Evolutionary conservation across 2,113 vertebrate species (phyloP).

Genomic region (Myocastor coypus): DNA sequence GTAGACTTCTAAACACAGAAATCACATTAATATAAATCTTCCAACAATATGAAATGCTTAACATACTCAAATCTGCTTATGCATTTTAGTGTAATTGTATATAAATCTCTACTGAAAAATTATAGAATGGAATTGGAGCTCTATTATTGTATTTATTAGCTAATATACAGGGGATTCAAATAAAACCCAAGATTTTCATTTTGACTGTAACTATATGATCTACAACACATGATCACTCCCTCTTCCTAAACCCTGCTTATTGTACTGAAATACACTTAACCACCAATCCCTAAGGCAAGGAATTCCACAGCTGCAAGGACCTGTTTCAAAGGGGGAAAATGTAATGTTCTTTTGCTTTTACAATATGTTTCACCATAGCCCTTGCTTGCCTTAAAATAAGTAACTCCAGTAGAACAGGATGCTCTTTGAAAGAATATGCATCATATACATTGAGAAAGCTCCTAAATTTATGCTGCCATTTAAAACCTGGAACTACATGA

Average conservation of each 20-base stretch:
- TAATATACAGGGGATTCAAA: conserved; percentile 55
- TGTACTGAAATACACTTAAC: conserved; percentile 52
- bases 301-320: conserved; percentile 36
- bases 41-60: conserved; percentile 17
- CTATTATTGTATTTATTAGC: conserved; percentile 71
- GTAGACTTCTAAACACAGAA: conserved; percentile 33
- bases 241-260: neutral
- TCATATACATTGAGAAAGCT: neutral
- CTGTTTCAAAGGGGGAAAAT: conserved; percentile 22
- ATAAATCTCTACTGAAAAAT: conserved; percentile 67
- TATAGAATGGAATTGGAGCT: conserved; percentile 55
- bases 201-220: conserved; percentile 76
- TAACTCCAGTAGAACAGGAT: conserved; percentile 29
- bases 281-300: conserved; percentile 39
- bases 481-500: neutral
- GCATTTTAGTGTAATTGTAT: conserved; percentile 70
- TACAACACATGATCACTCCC: conserved; percentile 54
- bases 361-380: neutral
- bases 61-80: conserved; percentile 66
- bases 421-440: conserved; percentile 24
- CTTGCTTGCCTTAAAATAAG: conserved; percentile 58
- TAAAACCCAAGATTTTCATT: conserved; percentile 80
- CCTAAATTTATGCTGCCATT: conserved; percentile 2
- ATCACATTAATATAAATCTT: neutral
- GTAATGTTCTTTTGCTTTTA: conserved; percentile 23